Evolutionary conservation across 2,888 invertebrate species (phyloP), one percentile per base, ranked within the genome.

Genomic region (Agrotis puta): DNA sequence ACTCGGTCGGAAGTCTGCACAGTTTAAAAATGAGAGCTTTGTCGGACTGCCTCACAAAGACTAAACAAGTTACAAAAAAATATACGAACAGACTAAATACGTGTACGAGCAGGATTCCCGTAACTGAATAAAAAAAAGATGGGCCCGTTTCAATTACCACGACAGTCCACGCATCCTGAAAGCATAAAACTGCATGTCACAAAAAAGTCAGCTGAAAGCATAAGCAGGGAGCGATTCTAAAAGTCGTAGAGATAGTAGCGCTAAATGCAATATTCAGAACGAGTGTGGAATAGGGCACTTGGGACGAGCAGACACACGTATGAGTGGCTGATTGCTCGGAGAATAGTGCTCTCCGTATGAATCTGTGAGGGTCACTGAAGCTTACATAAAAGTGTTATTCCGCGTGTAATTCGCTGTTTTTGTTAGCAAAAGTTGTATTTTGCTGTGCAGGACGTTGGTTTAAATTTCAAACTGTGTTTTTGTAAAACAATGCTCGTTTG

Each of bases 261-360:
- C 86, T 92, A 91, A 93, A 94, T 95, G 93, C 91, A 94, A 94
- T 94, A 95, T 95, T 94, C 94, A 95, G 89, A 93, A 90, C 91
- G 90, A 88, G 88, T 89, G 88, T 81, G 89, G 87, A 85, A 93
- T 91, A 91, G 91, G 87, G 83, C 93, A 87, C 94, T 81, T 72
- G 93, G 92, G 94, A 92, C 88, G 75, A 73, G 81, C 89, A 90
- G 89, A 92, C 91, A 88, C 88, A 90, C 90, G 91, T 92, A 91
- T 92, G 89, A 91, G 90, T 88, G 88, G 92, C 91, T 92, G 93
- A 94, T 94, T 94, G 93, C 93, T 91, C 88, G 82, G 91, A 90
- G 91, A 92, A 92, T 91, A 89, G 89, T 83, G 85, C 91, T 89
- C 90, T 87, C 79, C 85, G 85, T 88, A 92, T 91, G 91, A 93